These are phyloP conservation scores for Chionomys nivalis DNA, from an alignment of 2,113 vertebrate genomes.

Conservation along the genomic window DNA sequence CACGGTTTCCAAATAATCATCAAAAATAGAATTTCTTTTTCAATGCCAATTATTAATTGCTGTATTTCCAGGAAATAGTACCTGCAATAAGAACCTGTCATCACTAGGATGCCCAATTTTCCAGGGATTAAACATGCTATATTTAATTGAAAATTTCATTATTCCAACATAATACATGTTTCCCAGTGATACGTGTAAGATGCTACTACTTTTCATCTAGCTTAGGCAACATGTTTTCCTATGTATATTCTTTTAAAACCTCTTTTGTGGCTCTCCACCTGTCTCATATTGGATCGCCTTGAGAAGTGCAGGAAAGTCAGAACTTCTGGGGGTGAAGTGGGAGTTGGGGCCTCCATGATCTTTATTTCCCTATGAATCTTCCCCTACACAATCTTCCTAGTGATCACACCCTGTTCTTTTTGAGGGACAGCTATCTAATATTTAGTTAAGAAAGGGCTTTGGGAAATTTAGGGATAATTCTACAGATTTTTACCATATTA, in stretches of 20 bases:
- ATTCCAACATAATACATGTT: not conserved
- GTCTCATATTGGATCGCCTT: not conserved
- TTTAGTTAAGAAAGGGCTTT: conserved; percentile 12
- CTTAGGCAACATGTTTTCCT: not conserved
- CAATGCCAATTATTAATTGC: not conserved
- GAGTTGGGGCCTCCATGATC: not conserved
- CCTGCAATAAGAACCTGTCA: not conserved
- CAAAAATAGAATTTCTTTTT: conserved; percentile 31
- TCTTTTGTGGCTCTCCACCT: not conserved
- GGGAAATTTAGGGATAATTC: not conserved
- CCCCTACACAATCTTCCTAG: not conserved
- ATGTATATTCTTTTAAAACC: not conserved
- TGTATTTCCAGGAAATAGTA: not conserved
- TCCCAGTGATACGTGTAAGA: not conserved
- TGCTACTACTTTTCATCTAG: not conserved
- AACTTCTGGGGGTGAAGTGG: not conserved
- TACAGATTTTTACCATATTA: not conserved
- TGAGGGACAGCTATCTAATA: conserved; percentile 30
- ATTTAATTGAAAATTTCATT: not conserved
- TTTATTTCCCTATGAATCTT: not conserved
- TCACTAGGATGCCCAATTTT: not conserved
- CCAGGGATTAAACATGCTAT: conserved; percentile 23
- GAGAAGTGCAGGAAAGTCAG: not conserved
- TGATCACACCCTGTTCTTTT: not conserved
- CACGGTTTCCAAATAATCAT: not conserved